Evolutionary conservation across 2,888 invertebrate genomes (phyloP), one percentile per base, ranked within the genome.

Genomic region (Chrysolina haemoptera): DNA sequence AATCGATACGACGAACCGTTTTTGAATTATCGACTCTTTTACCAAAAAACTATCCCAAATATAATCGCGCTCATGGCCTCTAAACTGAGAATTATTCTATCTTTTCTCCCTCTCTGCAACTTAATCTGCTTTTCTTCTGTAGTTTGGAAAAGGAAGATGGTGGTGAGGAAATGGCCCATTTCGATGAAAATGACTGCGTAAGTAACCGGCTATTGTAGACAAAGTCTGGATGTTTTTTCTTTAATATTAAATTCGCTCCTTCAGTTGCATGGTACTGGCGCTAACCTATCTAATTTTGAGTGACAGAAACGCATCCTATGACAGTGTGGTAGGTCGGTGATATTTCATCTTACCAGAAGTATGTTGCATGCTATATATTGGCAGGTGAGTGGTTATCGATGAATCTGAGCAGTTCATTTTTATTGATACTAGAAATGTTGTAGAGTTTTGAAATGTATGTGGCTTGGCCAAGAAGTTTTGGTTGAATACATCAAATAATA

Each of bases 91-190:
- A n/a, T n/a, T n/a, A n/a, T 50, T 68, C 59, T 40, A 43, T 22
- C 43, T 65, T 12, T 66, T 8, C 4, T 50, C 9, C 14, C 35
- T 68, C 53, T 11, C 27, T 35, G 40, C 62, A n/a, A 68, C 43
- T 53, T 9, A 59, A 27, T 27, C 67, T 73, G 71, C 62, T 77
- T 77, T 73, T 71, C 72, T 68, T 73, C 73, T 71, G 71, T 82
- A 88, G 88, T 84, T 84, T 88, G 83, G 88, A 87, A 80, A 88
- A 88, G 78, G 88, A 88, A 81, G 88, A 88, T 81, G 88, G 88
- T 78, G 88, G 88, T 64, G 88, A 88, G 80, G 88, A 88, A 81
- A 88, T 88, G 88, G 88, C 88, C 65, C 82, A 85, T 63, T 85
- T 80, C 79, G 88, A 88, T 78, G 88, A 88, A 80, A 85, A 83